phyloP scores from a whole-genome alignment of 2,113 vertebrate species.

The Pteruthius melanotis region DNA sequence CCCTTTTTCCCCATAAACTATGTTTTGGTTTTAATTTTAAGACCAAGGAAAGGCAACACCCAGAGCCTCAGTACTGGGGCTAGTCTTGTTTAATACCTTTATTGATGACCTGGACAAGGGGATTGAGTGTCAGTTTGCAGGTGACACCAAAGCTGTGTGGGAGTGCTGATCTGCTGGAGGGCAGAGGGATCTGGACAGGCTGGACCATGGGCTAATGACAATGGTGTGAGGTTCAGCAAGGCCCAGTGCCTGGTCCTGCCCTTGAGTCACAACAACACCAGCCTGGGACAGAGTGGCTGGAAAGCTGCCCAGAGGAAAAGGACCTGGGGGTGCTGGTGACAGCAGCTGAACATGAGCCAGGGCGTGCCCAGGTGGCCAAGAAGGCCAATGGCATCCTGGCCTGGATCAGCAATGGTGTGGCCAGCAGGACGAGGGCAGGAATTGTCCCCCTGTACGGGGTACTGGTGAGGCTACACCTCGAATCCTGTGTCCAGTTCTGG shows the following conservation, averaged over 20 bases:
- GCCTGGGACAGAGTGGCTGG: not conserved
- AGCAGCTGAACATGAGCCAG: not conserved
- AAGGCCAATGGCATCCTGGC: not conserved
- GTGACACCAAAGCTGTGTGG: not conserved
- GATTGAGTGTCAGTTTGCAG: not conserved
- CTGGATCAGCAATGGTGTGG: not conserved
- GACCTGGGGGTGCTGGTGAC: not conserved
- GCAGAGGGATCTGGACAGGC: not conserved
- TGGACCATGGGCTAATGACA: fast-evolving
- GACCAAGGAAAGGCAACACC: no score
- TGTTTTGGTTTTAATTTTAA: no score
- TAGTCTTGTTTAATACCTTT: not conserved
- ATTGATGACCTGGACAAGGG: not conserved
- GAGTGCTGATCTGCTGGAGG: not conserved
- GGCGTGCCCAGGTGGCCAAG: not conserved
- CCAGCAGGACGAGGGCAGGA: not conserved
- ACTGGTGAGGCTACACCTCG: not conserved
- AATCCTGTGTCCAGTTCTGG: not conserved
- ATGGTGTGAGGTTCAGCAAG: not conserved
- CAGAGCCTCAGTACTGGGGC: not conserved
- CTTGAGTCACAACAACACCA: not conserved
- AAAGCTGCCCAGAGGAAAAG: not conserved
- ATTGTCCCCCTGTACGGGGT: not conserved
- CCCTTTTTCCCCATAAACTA: no score
- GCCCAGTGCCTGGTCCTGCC: fast-evolving